Percentiles rank a stretch among this genome's conserved stretches.
Evolutionary conservation across 2,113 vertebrate genomes (phyloP).

Genomic region (Reinhardtius hippoglossoides): DNA sequence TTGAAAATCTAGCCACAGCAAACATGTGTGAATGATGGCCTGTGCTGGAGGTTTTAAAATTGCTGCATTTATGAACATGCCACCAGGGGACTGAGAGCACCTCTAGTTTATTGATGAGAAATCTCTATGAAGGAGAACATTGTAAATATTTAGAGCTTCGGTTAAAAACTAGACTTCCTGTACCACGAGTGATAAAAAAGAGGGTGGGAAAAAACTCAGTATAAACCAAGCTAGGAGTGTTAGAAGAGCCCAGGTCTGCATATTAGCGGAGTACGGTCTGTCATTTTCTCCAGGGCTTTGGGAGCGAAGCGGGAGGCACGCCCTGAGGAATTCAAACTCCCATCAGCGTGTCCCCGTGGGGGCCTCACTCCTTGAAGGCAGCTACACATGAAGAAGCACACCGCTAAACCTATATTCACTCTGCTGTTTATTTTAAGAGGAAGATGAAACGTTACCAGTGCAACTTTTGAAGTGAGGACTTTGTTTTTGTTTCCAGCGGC

Average conservation of each 20-base stretch:
- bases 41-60: slow-evolving; percentile 57
- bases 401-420: background rate
- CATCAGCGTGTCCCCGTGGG: slow-evolving; percentile 2
- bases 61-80: slow-evolving; percentile 46
- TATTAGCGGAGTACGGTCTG: slow-evolving; percentile 30
- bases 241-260: slow-evolving; percentile 31
- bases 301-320: slow-evolving; percentile 23
- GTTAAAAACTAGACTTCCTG: slow-evolving; percentile 17
- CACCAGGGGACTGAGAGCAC: slow-evolving; percentile 34
- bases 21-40: slow-evolving; percentile 59
- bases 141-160: slow-evolving; percentile 36
- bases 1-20: slow-evolving; percentile 18
- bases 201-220: background rate
- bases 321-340: slow-evolving; percentile 41
- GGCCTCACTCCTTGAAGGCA: slow-evolving; percentile 10
- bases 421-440: slow-evolving; percentile 4
- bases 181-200: background rate
- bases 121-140: slow-evolving; percentile 42
- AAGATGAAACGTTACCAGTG: slow-evolving; percentile 3
- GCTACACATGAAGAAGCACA: slow-evolving; percentile 33
- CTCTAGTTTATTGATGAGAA: slow-evolving; percentile 64
- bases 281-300: slow-evolving; percentile 35
- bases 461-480: slow-evolving; percentile 7
- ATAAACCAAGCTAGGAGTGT: slow-evolving; percentile 21
- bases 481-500: slow-evolving; percentile 5